Evolutionary conservation across 2,797 vertebrate genomes (phyloP).

Genomic region (Carcharodon carcharias): DNA sequence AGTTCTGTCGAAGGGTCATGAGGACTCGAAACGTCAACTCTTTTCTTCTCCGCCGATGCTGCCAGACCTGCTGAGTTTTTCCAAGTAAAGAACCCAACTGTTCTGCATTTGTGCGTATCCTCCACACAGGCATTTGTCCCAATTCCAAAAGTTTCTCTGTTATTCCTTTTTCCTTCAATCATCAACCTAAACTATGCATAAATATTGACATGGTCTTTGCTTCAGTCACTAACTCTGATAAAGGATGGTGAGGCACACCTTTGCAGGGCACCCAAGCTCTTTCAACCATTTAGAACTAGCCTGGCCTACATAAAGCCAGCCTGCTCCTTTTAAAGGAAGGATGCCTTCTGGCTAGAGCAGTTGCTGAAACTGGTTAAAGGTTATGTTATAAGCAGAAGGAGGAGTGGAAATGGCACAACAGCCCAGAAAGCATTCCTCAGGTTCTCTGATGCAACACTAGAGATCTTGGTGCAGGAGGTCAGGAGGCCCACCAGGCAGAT

Average conservation of each 20-base stretch:
- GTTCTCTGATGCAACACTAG: not conserved
- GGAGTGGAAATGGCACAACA: not conserved
- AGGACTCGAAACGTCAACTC: too few species aligned
- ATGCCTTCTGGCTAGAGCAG: too few species aligned
- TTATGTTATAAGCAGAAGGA: not conserved
- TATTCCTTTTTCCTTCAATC: not conserved
- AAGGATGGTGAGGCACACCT: not conserved
- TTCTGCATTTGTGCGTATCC: not conserved
- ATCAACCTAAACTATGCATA: not conserved
- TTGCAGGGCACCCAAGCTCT: not conserved
- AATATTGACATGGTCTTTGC: not conserved
- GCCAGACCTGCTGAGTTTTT: too few species aligned
- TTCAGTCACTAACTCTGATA: not conserved
- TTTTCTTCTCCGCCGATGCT: too few species aligned
- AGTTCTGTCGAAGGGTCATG: too few species aligned
- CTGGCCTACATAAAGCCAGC: too few species aligned
- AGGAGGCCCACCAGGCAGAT: not conserved
- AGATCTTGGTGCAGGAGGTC: not conserved
- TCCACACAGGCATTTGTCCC: not conserved
- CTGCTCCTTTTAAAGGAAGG: too few species aligned
- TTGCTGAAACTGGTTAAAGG: not conserved
- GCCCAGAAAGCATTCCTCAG: too few species aligned
- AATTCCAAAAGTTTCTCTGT: not conserved
- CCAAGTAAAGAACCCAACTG: not conserved
- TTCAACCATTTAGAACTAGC: not conserved